Conservation (phyloP, 2,113 vertebrate species). For the Lepisosteus osseus region DNA sequence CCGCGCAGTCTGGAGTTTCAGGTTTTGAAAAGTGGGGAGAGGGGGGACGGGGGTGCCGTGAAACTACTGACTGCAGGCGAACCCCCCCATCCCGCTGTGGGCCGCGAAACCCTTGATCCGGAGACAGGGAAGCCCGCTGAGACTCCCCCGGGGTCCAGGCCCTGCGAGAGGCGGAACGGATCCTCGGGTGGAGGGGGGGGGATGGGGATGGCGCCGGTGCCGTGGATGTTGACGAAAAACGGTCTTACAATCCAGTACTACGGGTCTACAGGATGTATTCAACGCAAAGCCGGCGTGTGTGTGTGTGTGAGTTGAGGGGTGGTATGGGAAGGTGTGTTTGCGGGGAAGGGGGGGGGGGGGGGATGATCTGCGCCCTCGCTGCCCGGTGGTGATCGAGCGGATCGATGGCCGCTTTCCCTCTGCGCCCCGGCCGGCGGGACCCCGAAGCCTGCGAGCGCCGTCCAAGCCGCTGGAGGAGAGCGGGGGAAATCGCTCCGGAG, state of each 20-base stretch:
- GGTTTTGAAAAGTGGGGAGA: slow-evolving; percentile 34
- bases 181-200: slow-evolving; percentile 56
- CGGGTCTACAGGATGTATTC: slow-evolving; percentile 24
- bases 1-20: slow-evolving; percentile 24
- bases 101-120: slow-evolving; percentile 40
- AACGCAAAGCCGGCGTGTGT: slow-evolving; percentile 6
- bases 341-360: slow-evolving; percentile 40
- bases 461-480: slow-evolving; percentile 27
- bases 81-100: slow-evolving; percentile 37
- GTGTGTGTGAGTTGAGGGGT: slow-evolving; percentile 16
- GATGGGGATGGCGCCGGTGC: slow-evolving; percentile 18
- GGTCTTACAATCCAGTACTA: slow-evolving; percentile 9
- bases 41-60: slow-evolving; percentile 22
- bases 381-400: slow-evolving; percentile 15
- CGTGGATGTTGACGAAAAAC: slow-evolving; percentile 4
- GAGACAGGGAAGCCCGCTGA: slow-evolving; percentile 16
- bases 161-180: slow-evolving; percentile 64
- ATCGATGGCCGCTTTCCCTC: slow-evolving; percentile 52
- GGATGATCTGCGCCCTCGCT: slow-evolving; percentile 55
- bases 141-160: slow-evolving; percentile 44
- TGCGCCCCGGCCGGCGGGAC: slow-evolving; percentile 45
- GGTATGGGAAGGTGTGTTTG: slow-evolving; percentile 19
- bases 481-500: slow-evolving; percentile 23
- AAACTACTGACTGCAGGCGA: slow-evolving; percentile 33
- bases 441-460: slow-evolving; percentile 42